A percentile compares a stretch with the other conserved stretches of the same genome.
Evolutionary conservation across 2,888 invertebrate species (phyloP).

Genomic region (Drosophila putrida): DNA sequence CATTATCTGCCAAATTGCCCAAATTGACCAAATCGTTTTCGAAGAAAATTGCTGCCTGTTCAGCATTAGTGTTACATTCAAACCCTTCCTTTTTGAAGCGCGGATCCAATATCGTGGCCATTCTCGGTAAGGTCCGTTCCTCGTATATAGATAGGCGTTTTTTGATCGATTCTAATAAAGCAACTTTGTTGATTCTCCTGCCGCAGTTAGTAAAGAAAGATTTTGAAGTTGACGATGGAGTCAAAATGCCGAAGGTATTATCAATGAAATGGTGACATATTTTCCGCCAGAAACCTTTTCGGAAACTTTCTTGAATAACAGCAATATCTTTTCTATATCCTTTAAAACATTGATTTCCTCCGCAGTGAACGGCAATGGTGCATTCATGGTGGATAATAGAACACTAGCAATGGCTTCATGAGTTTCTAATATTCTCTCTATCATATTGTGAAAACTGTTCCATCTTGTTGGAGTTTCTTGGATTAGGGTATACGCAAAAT

Average conservation of each 20-base stretch:
- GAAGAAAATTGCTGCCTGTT: too few relatives aligned
- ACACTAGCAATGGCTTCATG: too few relatives aligned
- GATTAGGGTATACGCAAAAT: too few relatives aligned
- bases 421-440: background rate
- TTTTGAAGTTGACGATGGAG: background rate
- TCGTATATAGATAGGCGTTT: too few relatives aligned
- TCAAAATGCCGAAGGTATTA: background rate
- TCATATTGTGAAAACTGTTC: background rate
- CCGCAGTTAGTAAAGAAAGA: background rate
- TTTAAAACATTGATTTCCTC: slow-evolving; percentile 1
- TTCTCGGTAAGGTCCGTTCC: too few relatives aligned
- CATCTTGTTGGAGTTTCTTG: background rate
- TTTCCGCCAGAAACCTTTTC: slow-evolving; percentile 3
- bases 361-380: slow-evolving; percentile 1
- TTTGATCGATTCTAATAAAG: too few relatives aligned
- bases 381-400: background rate
- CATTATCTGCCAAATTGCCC: too few relatives aligned
- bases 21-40: too few relatives aligned
- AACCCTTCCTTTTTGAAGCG: too few relatives aligned
- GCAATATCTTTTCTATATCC: slow-evolving; percentile 5
- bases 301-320: background rate
- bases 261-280: background rate
- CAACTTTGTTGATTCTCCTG: too few relatives aligned
- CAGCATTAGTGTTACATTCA: too few relatives aligned
- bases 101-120: too few relatives aligned